Evolutionary conservation across 2,797 vertebrate genomes (phyloP).

Genomic region (Babyrousa celebensis): DNA sequence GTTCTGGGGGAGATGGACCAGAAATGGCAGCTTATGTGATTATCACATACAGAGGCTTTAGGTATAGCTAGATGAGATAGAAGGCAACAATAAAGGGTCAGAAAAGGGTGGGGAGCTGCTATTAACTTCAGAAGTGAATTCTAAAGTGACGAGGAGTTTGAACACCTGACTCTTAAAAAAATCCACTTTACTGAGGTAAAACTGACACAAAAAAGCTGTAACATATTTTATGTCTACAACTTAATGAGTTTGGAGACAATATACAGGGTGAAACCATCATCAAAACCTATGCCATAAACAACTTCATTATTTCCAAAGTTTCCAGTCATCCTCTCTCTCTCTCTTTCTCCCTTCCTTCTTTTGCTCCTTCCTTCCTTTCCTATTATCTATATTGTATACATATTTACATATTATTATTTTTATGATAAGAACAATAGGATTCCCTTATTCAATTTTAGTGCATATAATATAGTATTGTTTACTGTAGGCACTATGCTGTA

Average conservation of each 20-base stretch:
- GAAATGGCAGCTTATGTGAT: background rate
- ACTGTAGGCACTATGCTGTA: background rate
- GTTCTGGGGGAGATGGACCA: background rate
- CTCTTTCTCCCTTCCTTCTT: background rate
- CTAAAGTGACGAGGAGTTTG: background rate
- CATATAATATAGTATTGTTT: background rate
- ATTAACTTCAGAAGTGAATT: background rate
- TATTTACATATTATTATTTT: background rate
- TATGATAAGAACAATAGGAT: background rate
- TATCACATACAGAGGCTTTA: background rate
- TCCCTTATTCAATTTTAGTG: background rate
- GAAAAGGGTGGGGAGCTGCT: background rate
- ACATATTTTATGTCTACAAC: background rate
- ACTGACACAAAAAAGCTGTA: background rate
- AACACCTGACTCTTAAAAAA: background rate
- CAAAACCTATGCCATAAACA: background rate
- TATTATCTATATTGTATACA: background rate
- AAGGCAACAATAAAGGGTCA: background rate
- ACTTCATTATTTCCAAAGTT: background rate
- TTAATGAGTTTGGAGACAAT: background rate
- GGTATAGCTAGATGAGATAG: background rate
- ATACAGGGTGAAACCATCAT: background rate
- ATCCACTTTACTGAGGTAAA: background rate
- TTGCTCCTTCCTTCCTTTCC: background rate
- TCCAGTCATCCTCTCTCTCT: background rate